Percentiles rank a stretch among this genome's conserved stretches.
phyloP scores from a whole-genome alignment of 2,113 vertebrate species.

The Corvus moneduloides region DNA sequence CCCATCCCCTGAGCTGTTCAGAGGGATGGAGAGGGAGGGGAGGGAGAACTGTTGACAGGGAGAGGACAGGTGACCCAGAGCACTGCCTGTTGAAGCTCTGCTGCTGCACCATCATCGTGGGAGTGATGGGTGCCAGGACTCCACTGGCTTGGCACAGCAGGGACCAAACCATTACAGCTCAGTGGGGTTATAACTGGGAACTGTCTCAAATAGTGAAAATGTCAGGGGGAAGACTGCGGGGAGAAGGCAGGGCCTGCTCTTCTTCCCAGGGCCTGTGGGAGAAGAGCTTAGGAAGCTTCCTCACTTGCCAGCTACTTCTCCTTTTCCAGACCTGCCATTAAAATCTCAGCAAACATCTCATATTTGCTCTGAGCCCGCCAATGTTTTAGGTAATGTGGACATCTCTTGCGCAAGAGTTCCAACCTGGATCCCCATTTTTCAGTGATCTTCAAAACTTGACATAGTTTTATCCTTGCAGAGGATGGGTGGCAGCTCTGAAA shows the following conservation, averaged over 20 bases:
- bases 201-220: background rate
- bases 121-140: background rate
- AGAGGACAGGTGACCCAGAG: background rate
- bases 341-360: rapidly evolving
- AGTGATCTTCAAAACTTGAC: background rate
- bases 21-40: background rate
- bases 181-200: background rate
- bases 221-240: background rate
- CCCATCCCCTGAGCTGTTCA: background rate
- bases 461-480: background rate
- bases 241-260: background rate
- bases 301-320: background rate
- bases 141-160: background rate
- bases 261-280: background rate
- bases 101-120: background rate
- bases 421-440: background rate
- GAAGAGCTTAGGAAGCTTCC: background rate
- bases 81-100: background rate
- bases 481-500: background rate
- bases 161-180: background rate
- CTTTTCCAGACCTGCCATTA: background rate
- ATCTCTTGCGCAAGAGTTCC: background rate
- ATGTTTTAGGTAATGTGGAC: background rate
- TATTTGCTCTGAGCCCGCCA: background rate
- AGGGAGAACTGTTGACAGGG: background rate